Conservation (phyloP, 2,797 vertebrate genomes). For the Tangara arthus region DNA sequence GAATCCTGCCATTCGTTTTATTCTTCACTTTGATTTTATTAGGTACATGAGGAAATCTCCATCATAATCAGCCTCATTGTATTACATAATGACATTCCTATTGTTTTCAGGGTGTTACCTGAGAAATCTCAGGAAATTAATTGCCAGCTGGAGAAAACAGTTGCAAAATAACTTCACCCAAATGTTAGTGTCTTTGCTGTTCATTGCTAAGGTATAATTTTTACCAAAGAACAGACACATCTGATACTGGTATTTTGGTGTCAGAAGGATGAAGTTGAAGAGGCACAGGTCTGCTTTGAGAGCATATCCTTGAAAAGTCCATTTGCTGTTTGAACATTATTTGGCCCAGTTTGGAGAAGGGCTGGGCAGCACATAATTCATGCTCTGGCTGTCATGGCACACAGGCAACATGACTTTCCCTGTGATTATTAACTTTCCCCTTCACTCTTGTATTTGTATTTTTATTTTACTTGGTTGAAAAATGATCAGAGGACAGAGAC, state of each 20-base stretch:
- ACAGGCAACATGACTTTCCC: neutral
- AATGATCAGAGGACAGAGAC: neutral
- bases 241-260: neutral
- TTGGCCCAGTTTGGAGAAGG: neutral
- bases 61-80: neutral
- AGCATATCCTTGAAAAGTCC: neutral
- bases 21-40: neutral
- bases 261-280: neutral
- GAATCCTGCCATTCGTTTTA: neutral
- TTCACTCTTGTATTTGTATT: neutral
- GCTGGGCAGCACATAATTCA: neutral
- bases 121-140: neutral
- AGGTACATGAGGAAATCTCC: neutral
- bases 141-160: neutral
- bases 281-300: neutral
- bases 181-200: neutral
- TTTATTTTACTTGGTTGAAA: neutral
- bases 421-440: neutral
- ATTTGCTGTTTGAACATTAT: neutral
- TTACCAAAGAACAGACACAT: conserved; percentile 9
- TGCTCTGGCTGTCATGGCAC: neutral
- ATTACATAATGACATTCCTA: neutral
- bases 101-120: neutral
- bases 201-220: neutral
- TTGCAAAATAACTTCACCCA: conserved; percentile 2